Conservation (phyloP, 2,888 invertebrate species). For the Heterodera filipjevi region DNA sequence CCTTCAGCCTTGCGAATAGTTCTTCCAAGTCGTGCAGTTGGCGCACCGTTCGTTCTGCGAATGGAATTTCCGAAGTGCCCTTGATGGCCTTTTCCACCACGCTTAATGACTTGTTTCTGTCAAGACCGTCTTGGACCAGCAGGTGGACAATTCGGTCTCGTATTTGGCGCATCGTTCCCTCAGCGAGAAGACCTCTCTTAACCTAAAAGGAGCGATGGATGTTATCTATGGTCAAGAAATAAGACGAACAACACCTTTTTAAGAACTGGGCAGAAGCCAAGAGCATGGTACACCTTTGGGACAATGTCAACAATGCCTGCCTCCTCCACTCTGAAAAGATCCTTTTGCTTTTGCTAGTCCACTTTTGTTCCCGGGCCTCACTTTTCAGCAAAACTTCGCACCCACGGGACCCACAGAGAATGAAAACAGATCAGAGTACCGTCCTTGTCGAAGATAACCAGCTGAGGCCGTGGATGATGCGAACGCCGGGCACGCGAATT, state of each 20-base stretch:
- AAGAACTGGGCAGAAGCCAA: conserved; percentile 66
- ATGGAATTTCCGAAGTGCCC: conserved; percentile 60
- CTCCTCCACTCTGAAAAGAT: conserved; percentile 63
- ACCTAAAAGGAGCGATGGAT: conserved; percentile 8
- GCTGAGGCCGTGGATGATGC: conserved; percentile 28
- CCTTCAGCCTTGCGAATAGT: conserved; percentile 66
- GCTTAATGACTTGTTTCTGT: conserved; percentile 42
- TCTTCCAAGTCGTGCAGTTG: conserved; percentile 66
- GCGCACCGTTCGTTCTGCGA: conserved; percentile 60
- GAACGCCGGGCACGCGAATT: neutral
- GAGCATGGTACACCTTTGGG: conserved; percentile 65
- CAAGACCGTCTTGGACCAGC: conserved; percentile 63
- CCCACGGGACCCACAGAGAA: conserved; percentile 69
- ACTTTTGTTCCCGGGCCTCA: conserved; percentile 52
- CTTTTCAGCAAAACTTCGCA: conserved; percentile 62
- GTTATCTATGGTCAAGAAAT: neutral
- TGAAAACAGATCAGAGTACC: conserved; percentile 69
- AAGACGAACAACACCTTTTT: conserved; percentile 50
- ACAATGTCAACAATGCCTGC: conserved; percentile 65
- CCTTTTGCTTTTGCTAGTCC: neutral
- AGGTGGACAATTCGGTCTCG: conserved; percentile 64
- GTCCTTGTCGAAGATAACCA: conserved; percentile 69
- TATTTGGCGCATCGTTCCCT: conserved; percentile 66
- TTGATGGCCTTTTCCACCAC: conserved; percentile 39
- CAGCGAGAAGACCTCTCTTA: conserved; percentile 66